A percentile compares a stretch with the other conserved stretches of the same genome.
These are phyloP conservation scores for Melieria picta DNA, from an alignment of 2,888 invertebrate genomes.

Conservation along the genomic window DNA sequence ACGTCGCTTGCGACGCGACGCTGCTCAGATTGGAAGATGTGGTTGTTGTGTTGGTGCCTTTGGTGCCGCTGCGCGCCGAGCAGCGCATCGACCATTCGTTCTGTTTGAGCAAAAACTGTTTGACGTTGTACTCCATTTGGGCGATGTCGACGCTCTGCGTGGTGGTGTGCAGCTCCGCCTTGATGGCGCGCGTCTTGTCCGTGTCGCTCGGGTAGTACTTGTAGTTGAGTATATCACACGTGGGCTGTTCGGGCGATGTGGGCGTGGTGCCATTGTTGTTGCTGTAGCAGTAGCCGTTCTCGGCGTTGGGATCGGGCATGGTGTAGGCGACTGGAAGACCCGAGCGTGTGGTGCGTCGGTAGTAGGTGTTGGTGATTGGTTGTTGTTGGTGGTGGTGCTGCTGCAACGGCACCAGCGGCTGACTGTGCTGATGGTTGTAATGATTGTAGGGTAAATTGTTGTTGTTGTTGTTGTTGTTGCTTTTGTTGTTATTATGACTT, in stretches of 20 bases:
- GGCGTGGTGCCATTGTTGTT: conserved; percentile 22
- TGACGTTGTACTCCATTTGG: conserved; percentile 82
- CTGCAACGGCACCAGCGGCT: background rate
- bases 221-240: conserved; percentile 63
- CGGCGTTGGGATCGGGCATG: conserved; percentile 35
- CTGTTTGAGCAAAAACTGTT: conserved; percentile 75
- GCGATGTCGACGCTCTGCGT: conserved; percentile 71
- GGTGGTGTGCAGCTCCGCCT: conserved; percentile 60
- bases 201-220: conserved; percentile 62
- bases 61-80: conserved; percentile 25
- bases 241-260: conserved; percentile 53
- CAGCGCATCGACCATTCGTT: conserved; percentile 66
- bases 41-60: conserved; percentile 14
- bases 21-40: conserved; percentile 32
- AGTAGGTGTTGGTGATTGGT: conserved; percentile 51
- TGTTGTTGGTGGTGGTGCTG: conserved; percentile 11
- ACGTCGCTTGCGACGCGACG: conserved; percentile 17
- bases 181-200: conserved; percentile 57
- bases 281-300: conserved; percentile 4
- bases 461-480: conserved; percentile 25
- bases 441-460: conserved; percentile 3
- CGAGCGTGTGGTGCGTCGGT: conserved; percentile 58
- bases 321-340: conserved; percentile 59
- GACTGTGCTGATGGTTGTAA: conserved; percentile 10
- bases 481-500: conserved; percentile 40